Base-by-base conservation (phyloP, 1,140 invertebrate species). In the Caenorhabditis remanei region DNA sequence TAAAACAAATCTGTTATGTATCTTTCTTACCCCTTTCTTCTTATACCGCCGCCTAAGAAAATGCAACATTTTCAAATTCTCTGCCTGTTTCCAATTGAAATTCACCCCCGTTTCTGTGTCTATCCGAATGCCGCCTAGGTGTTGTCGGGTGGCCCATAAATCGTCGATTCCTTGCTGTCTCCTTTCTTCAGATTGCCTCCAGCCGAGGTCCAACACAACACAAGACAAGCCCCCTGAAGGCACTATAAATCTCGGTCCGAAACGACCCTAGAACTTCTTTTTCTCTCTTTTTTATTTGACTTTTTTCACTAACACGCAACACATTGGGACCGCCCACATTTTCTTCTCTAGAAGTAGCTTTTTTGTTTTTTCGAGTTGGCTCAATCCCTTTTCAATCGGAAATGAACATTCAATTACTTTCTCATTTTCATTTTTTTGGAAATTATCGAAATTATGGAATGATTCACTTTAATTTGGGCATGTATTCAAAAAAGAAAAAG, bases 131-230 rank as follows among this genome's bases (percentile, higher is more conserved):
- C 71, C 46, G 46, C 71, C 46, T 79, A 79, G 71, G 71, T 79
- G 71, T 79, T 16, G 71, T 79, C 71, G 71, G 71, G 71, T 50
- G 71, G 71, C 71, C 71, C 71, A 79, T 79, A 79, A 79, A 79
- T 79, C 71, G 71, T 79, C 71, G 71, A 48, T 48, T 79, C 56
- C 41, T 71, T 21, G 50, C 41, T 40, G 61, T 55, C 43, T 43
- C 41, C 61, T 46, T 79, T 58, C 65, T 86, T 86, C 63, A 86
- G 67, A 79, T 86, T 86, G 85, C 67, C 85, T 75, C 85, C 85
- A 55, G 61, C 63, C 65, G 85, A 21, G 65, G 61, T 63, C 61
- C 61, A 32, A 63, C 8, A 63, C 61, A 19, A 8, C 7, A 19
- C 9, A 41, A 48, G 46, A 21, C 21, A 71, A 21, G 41, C 24